Percentiles rank a stretch among this genome's conserved stretches.
These are phyloP conservation scores for Colius striatus DNA, from an alignment of 2,113 vertebrate species.

Conservation along the genomic window DNA sequence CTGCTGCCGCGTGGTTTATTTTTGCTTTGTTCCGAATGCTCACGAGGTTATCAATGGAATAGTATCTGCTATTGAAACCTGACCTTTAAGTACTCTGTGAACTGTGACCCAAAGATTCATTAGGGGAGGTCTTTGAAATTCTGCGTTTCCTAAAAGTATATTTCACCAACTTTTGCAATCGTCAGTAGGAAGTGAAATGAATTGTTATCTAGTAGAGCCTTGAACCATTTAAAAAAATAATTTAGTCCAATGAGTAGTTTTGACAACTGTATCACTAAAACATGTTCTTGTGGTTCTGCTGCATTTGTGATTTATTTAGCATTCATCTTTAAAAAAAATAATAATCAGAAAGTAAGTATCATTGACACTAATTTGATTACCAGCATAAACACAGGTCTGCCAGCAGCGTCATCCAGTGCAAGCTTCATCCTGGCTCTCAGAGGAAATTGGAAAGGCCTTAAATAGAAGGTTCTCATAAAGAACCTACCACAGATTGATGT, in stretches of 20 bases:
- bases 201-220: neutral
- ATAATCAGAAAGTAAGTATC: neutral
- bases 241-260: neutral
- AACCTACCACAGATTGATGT: constrained; percentile 21
- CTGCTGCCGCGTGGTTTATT: neutral
- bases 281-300: neutral
- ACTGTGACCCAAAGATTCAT: neutral
- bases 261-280: neutral
- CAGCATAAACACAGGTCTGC: constrained; percentile 32
- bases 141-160: neutral
- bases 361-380: constrained; percentile 12
- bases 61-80: neutral
- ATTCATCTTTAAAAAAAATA: neutral
- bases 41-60: neutral
- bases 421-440: constrained; percentile 9
- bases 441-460: constrained; percentile 34
- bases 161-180: neutral
- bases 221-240: neutral
- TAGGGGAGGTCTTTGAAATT: neutral
- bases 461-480: constrained; percentile 33
- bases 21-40: neutral
- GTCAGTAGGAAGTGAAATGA: neutral
- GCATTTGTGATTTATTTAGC: neutral
- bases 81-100: neutral
- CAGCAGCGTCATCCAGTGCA: constrained; percentile 18